A percentile compares a stretch with the other conserved stretches of the same genome.
Conservation (phyloP, 2,797 vertebrate species). For the Gymnocypris eckloni region DNA sequence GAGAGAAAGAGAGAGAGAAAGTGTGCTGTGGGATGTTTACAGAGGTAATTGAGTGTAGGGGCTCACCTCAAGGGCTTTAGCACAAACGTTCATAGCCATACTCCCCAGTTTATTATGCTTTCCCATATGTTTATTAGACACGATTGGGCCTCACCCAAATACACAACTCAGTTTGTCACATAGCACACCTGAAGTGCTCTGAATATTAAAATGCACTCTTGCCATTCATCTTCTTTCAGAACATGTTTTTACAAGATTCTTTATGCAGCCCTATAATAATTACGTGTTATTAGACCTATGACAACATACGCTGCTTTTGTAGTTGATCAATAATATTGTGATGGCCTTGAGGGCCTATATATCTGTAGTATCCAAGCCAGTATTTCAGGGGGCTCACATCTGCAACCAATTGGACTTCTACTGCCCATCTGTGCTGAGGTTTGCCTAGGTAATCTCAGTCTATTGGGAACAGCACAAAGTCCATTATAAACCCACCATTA, state of each 20-base stretch:
- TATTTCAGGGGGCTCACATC: conserved; percentile 46
- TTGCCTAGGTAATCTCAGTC: conserved; percentile 55
- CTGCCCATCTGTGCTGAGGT: conserved; percentile 48
- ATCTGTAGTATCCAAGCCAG: conserved; percentile 38
- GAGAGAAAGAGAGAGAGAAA: conserved; percentile 29
- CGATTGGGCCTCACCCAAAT: conserved; percentile 27
- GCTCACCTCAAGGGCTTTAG: conserved; percentile 36
- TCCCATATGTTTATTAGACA: conserved; percentile 44
- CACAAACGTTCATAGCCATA: conserved; percentile 22
- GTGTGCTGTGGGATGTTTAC: conserved; percentile 62
- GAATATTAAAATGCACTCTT: conserved; percentile 18
- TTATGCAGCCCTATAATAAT: conserved; percentile 27
- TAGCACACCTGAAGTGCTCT: background rate
- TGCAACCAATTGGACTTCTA: conserved; percentile 50
- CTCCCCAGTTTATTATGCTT: conserved; percentile 46
- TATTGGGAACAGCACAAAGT: conserved; percentile 37
- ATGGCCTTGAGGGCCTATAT: conserved; percentile 23
- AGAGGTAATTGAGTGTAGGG: conserved; percentile 44
- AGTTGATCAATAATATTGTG: conserved; percentile 46
- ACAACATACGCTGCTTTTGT: conserved; percentile 36
- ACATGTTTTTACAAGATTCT: conserved; percentile 31
- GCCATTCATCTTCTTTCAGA: conserved; percentile 4
- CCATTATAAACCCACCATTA: conserved; percentile 42
- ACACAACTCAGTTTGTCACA: background rate
- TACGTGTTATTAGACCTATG: conserved; percentile 20